Conservation (phyloP, 2,113 vertebrate species). For the Danio rerio region DNA sequence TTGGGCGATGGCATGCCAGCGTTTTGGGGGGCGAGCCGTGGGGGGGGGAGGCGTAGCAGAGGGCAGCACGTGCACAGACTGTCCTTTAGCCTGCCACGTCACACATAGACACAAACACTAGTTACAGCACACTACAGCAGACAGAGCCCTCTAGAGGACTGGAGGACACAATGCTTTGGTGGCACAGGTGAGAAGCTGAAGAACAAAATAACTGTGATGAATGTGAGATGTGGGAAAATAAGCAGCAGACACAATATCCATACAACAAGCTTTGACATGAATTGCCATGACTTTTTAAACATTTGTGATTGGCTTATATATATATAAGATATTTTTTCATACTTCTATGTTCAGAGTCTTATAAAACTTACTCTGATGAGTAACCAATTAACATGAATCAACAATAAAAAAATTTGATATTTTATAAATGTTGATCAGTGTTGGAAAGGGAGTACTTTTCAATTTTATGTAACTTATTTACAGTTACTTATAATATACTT, state of each 20-base stretch:
- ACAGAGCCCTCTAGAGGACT: constrained; percentile 37
- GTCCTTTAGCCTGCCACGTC: constrained; percentile 72
- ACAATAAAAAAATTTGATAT: too few relatives aligned
- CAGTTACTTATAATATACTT: too few relatives aligned
- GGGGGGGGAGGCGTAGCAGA: constrained; percentile 65
- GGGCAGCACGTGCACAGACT: constrained; percentile 55
- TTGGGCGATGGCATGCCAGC: constrained; percentile 79
- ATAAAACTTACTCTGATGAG: too few relatives aligned
- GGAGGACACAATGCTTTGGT: constrained; percentile 31
- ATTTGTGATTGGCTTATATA: not conserved
- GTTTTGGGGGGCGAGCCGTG: constrained; percentile 73
- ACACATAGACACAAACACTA: constrained; percentile 58
- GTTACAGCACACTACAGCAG: constrained; percentile 49
- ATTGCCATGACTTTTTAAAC: not conserved
- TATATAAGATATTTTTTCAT: too few relatives aligned
- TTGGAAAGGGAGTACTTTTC: too few relatives aligned
- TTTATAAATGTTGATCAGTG: too few relatives aligned
- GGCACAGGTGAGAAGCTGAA: not conserved
- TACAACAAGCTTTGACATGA: too few relatives aligned
- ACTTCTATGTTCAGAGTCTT: too few relatives aligned
- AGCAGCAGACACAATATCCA: not conserved
- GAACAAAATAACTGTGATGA: not conserved
- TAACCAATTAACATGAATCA: too few relatives aligned
- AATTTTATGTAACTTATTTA: too few relatives aligned
- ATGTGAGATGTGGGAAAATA: not conserved